These are phyloP conservation scores for Acrossocheilus wenchowensis DNA, from an alignment of 2,797 vertebrate species.

Conservation along the genomic window DNA sequence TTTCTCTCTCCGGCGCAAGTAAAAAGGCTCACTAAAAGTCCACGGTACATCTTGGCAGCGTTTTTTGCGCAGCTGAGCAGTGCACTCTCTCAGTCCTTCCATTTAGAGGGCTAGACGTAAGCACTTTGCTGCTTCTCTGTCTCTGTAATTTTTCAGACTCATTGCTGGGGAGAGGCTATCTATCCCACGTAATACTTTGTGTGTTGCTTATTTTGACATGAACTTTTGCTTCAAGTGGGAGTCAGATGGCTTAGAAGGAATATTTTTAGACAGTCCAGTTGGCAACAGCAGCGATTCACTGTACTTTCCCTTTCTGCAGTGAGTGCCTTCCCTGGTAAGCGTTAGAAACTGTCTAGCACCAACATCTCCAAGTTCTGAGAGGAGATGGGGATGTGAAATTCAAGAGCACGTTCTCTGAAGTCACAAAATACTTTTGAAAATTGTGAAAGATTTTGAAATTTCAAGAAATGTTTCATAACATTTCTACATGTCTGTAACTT, in stretches of 20 bases:
- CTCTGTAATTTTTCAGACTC: conserved; percentile 73
- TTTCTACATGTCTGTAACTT: not conserved
- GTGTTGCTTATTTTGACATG: conserved; percentile 70
- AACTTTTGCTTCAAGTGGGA: conserved; percentile 72
- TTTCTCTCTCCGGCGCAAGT: conserved; percentile 60
- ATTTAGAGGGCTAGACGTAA: conserved; percentile 77
- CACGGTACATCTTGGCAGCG: conserved; percentile 72
- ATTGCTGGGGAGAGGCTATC: conserved; percentile 65
- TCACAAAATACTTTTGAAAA: not conserved
- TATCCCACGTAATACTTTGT: conserved; percentile 67
- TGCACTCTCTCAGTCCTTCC: conserved; percentile 67
- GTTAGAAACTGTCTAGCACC: conserved; percentile 1
- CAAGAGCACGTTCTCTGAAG: not conserved
- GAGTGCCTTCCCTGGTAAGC: conserved; percentile 18
- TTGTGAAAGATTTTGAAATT: conserved; percentile 1
- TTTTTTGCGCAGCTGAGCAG: conserved; percentile 68
- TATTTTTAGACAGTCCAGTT: conserved; percentile 68
- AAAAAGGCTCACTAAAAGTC: conserved; percentile 71
- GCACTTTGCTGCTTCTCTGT: conserved; percentile 72
- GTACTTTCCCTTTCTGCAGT: conserved; percentile 36
- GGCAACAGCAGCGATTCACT: conserved; percentile 57
- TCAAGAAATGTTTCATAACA: not conserved
- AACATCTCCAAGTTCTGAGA: conserved; percentile 13
- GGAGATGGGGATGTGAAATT: conserved; percentile 12
- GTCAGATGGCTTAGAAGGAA: conserved; percentile 68